Conservation (phyloP, 2,888 invertebrate species). For the Drosophila mercatorum region DNA sequence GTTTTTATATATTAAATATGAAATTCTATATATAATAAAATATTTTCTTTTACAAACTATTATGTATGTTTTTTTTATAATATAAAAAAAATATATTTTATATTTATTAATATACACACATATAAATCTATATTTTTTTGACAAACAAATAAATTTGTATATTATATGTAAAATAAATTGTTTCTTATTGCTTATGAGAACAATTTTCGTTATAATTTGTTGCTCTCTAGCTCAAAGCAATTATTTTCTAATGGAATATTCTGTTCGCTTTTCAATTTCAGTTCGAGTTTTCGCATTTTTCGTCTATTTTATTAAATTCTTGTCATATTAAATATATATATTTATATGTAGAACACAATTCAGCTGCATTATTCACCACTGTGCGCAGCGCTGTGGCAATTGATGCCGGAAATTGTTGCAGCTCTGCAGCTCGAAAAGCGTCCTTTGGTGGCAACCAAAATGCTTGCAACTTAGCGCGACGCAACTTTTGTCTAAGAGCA, state of each 20-base stretch:
- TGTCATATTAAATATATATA: neutral
- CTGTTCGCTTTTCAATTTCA: no score
- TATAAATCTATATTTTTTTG: no score
- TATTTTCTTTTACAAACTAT: no score
- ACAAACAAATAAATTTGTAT: no score
- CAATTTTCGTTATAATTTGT: no score
- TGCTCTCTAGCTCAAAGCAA: no score
- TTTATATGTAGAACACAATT: neutral
- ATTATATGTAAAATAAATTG: no score
- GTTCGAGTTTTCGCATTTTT: neutral
- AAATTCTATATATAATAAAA: no score
- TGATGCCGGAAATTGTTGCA: constrained; percentile 68
- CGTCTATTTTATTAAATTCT: neutral
- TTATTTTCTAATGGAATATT: no score
- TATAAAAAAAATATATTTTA: neutral
- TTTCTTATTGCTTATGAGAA: no score
- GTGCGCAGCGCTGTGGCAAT: constrained; percentile 35
- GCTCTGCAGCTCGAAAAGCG: constrained; percentile 31
- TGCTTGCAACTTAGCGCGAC: constrained; percentile 38
- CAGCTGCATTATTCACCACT: constrained; percentile 13
- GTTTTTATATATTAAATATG: no score
- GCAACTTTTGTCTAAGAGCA: constrained; percentile 21
- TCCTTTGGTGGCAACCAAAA: constrained; percentile 23
- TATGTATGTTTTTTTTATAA: no score
- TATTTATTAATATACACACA: neutral